Evolutionary conservation across 2,888 invertebrate species (phyloP).

Genomic region (Stegophylla sp.): DNA sequence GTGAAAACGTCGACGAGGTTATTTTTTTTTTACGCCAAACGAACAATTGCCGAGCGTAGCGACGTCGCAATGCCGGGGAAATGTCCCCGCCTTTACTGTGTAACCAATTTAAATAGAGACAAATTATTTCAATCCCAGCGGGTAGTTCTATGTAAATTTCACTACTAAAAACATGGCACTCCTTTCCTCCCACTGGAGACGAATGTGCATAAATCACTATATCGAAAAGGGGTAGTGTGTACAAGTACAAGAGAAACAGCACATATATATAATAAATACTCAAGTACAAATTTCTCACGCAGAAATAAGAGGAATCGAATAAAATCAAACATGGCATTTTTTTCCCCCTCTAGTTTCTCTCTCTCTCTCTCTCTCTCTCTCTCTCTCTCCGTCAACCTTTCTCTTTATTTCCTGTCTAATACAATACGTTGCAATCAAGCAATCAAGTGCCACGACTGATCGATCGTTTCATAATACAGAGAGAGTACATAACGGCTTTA

Average conservation of each 20-base stretch:
- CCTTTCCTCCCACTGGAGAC: background rate
- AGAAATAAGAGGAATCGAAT: slow-evolving; percentile 33
- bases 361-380: background rate
- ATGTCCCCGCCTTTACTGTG: slow-evolving; percentile 48
- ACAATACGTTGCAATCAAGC: slow-evolving; percentile 55
- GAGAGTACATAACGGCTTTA: too few relatives aligned
- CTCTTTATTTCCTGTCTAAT: slow-evolving; percentile 41
- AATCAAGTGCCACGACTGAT: slow-evolving; percentile 32
- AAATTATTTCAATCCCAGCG: slow-evolving; percentile 28
- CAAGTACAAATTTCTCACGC: background rate
- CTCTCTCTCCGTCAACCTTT: background rate
- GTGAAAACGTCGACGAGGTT: background rate
- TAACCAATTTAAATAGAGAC: slow-evolving; percentile 11
- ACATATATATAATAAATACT: background rate
- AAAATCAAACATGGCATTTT: slow-evolving; percentile 36
- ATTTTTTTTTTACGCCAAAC: background rate
- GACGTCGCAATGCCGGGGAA: too few relatives aligned
- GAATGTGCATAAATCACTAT: slow-evolving; percentile 22
- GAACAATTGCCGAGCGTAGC: background rate
- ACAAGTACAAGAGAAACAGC: background rate
- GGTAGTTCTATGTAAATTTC: slow-evolving; percentile 37
- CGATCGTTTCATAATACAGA: background rate
- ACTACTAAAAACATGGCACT: background rate
- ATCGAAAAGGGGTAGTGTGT: background rate
- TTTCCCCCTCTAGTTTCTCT: slow-evolving; percentile 4